phyloP scores from a whole-genome alignment of 2,113 vertebrate species.

The Mionectes macconnelli region DNA sequence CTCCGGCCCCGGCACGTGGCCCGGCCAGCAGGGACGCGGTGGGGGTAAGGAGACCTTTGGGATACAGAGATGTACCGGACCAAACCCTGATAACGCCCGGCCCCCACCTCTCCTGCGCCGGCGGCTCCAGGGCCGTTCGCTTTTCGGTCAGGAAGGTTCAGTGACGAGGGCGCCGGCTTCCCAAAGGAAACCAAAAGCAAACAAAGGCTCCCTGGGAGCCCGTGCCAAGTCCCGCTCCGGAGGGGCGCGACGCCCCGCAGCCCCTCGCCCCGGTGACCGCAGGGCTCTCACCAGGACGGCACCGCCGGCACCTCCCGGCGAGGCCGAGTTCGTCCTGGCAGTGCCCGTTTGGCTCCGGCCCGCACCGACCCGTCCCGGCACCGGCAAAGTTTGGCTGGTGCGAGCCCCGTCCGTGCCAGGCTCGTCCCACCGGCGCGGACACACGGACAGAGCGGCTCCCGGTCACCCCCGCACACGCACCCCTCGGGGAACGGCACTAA shows the following conservation, averaged over 20 bases:
- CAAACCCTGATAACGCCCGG: not conserved
- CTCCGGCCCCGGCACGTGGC: not conserved
- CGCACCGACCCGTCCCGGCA: not conserved
- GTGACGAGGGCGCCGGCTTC: not conserved
- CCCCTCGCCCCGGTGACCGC: not conserved
- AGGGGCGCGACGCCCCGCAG: not conserved
- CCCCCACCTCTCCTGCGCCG: not conserved
- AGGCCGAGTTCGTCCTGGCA: not conserved
- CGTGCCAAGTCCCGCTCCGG: not conserved
- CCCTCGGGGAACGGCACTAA: not conserved
- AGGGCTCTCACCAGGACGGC: not conserved
- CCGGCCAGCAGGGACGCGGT: rapidly evolving
- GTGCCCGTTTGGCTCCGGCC: not conserved
- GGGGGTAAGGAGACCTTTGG: not conserved
- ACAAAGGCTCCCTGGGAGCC: not conserved
- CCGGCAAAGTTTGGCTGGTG: not conserved
- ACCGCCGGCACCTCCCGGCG: not conserved
- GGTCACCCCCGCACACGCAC: not conserved
- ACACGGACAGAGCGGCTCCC: not conserved
- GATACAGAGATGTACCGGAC: not conserved
- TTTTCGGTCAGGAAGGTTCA: not conserved
- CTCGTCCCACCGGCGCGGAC: not conserved
- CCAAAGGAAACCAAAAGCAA: constrained; percentile 11
- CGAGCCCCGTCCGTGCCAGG: not conserved
- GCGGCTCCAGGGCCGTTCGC: not conserved